Evolutionary conservation across 2,888 invertebrate species (phyloP), one percentile per base, ranked within the genome.

Genomic region (Cecidostiba fungosa): DNA sequence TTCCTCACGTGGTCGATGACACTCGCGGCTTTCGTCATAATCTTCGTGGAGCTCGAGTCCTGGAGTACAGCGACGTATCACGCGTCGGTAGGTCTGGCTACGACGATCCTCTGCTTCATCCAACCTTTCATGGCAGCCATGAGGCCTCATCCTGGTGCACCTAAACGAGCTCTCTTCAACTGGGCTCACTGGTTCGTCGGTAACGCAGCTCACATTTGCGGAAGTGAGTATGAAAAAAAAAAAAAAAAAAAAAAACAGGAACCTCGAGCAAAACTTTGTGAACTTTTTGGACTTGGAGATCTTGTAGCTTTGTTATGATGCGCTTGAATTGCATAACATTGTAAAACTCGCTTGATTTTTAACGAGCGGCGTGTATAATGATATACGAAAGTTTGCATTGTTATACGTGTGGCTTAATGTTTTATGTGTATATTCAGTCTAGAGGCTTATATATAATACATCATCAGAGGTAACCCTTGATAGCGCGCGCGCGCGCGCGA

Each of bases 161-260:
- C 96, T 23, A 95, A 95, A 89, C 95, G 98, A 81, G 95, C 97
- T 0, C 94, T 97, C 83, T 98, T 98, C 94, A 99, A 98, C 94
- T 98, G 98, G 98, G 93, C 95, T 1, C 98, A 99, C 93, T 98
- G 98, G 97, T 94, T 97, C 78, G 95, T 96, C 70, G 99, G 99
- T 70, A 98, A 98, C 93, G 94, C 96, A 0, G 97, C 98, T 0
- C 98, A 98, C 91, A 97, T 98, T 88, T 94, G 98, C 89, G 97
- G 96, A 93, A 97, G 98, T 98, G 93, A 95, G 97, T 95, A 87
- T 78, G 3, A 16, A 5, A 6, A 6, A 8, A 54, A 54, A 54
- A 2, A 54, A 54, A 50, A 54, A n/a, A n/a, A n/a, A n/a, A n/a
- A n/a, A n/a, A n/a, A n/a, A n/a, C n/a, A n/a, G n/a, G n/a, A n/a